These are phyloP conservation scores for Caerostris darwini DNA, from an alignment of 1,140 invertebrate genomes.

Conservation along the genomic window DNA sequence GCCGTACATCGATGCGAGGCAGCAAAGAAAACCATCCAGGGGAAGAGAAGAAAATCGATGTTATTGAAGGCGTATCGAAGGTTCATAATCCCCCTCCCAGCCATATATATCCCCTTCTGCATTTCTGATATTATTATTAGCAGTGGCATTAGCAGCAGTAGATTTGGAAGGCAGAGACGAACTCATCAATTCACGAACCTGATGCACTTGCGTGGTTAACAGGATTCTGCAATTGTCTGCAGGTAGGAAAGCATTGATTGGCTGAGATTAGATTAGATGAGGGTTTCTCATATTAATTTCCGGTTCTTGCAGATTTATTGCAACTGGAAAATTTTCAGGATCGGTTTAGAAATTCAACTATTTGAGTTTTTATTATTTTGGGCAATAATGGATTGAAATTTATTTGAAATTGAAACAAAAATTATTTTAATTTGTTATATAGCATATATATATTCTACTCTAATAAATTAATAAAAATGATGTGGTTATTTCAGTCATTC, in stretches of 20 bases:
- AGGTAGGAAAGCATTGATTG: conserved; percentile 55
- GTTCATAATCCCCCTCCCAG: conserved; percentile 60
- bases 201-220: conserved; percentile 64
- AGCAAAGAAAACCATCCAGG: conserved; percentile 41
- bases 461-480: too few relatives aligned
- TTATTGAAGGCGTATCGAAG: conserved; percentile 68
- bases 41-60: conserved; percentile 56
- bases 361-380: too few relatives aligned
- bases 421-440: too few relatives aligned
- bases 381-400: too few relatives aligned
- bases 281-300: neutral
- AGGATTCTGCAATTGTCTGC: conserved; percentile 47
- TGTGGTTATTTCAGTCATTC: too few relatives aligned
- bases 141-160: conserved; percentile 46
- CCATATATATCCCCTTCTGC: conserved; percentile 26
- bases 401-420: too few relatives aligned
- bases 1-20: neutral
- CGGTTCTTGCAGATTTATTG: neutral
- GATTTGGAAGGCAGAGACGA: conserved; percentile 67
- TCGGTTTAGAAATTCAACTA: too few relatives aligned
- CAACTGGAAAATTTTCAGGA: too few relatives aligned
- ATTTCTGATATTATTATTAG: conserved; percentile 69
- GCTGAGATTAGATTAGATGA: neutral
- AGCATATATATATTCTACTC: too few relatives aligned
- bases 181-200: conserved; percentile 49